Evolutionary conservation across 2,888 invertebrate genomes (phyloP).

Genomic region (Drosophila longiperda): DNA sequence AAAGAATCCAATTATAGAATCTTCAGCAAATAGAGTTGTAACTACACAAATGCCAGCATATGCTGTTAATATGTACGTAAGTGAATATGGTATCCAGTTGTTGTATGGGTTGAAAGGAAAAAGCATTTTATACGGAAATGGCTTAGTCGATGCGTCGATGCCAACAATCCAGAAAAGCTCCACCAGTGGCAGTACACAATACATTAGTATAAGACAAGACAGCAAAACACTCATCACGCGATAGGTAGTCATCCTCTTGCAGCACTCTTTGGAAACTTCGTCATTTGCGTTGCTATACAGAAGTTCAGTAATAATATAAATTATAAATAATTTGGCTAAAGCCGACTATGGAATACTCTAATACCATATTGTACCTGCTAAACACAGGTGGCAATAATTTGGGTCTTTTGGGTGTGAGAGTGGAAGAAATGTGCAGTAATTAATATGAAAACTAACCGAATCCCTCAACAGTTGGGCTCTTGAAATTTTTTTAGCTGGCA

Average conservation of each 20-base stretch:
- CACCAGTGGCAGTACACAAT: constrained; percentile 82
- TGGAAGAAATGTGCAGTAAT: neutral
- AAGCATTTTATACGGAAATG: constrained; percentile 85
- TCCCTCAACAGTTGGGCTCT: neutral
- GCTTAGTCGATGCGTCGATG: constrained; percentile 59
- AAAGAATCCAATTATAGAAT: constrained; percentile 84
- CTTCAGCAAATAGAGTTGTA: constrained; percentile 84
- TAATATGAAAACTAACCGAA: neutral
- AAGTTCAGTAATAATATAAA: constrained; percentile 5
- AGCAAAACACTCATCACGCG: constrained; percentile 80
- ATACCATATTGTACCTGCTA: neutral
- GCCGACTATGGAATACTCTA: neutral
- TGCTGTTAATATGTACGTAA: constrained; percentile 83
- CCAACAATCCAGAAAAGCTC: constrained; percentile 67
- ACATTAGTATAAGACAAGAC: constrained; percentile 82
- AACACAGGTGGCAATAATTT: neutral
- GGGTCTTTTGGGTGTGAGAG: neutral
- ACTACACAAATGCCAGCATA: constrained; percentile 84
- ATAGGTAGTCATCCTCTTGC: constrained; percentile 77
- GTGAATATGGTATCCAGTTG: constrained; percentile 70
- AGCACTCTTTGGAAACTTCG: constrained; percentile 73
- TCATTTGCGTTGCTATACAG: constrained; percentile 61
- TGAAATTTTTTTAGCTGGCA: neutral
- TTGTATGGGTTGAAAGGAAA: constrained; percentile 82
- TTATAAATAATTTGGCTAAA: neutral